Evolutionary conservation across 2,888 invertebrate genomes (phyloP).

Genomic region (Ypsolopha scabrella): DNA sequence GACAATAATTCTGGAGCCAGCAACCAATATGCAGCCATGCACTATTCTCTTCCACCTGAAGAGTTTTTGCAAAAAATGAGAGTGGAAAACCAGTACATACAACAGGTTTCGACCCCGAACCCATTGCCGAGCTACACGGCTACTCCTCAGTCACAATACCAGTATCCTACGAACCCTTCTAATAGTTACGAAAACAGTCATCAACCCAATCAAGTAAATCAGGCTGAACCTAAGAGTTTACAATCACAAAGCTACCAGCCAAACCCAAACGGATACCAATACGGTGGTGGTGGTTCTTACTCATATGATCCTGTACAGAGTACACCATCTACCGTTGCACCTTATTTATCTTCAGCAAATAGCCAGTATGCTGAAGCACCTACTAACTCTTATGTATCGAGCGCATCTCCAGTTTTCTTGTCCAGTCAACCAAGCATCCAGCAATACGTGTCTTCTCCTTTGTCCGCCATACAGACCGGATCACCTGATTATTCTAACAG

Average conservation of each 20-base stretch:
- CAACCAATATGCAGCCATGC: conserved; percentile 59
- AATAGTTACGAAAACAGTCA: conserved; percentile 32
- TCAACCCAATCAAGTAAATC: conserved; percentile 28
- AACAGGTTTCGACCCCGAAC: conserved; percentile 42
- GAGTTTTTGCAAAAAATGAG: conserved; percentile 58
- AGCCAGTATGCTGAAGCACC: conserved; percentile 47
- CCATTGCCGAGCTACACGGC: conserved; percentile 47
- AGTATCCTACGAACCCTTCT: conserved; percentile 42
- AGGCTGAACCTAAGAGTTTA: conserved; percentile 37
- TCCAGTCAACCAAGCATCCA: conserved; percentile 51
- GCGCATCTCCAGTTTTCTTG: conserved; percentile 46
- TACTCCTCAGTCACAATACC: conserved; percentile 54
- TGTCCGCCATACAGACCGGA: conserved; percentile 42
- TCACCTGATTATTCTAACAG: conserved; percentile 40
- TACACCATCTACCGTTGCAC: conserved; percentile 44
- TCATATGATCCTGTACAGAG: conserved; percentile 40
- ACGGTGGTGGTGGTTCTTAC: conserved; percentile 33
- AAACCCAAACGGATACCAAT: conserved; percentile 38
- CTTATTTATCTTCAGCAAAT: conserved; percentile 46
- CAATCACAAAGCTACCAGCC: conserved; percentile 32
- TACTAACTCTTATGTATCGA: conserved; percentile 46
- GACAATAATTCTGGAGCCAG: conserved; percentile 56
- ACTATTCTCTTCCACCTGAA: conserved; percentile 62
- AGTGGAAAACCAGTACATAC: conserved; percentile 48
- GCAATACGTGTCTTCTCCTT: conserved; percentile 50